A percentile compares a stretch with the other conserved stretches of the same genome.
These are phyloP conservation scores for Oligia latruncula DNA, from an alignment of 2,888 invertebrate genomes.

Conservation along the genomic window DNA sequence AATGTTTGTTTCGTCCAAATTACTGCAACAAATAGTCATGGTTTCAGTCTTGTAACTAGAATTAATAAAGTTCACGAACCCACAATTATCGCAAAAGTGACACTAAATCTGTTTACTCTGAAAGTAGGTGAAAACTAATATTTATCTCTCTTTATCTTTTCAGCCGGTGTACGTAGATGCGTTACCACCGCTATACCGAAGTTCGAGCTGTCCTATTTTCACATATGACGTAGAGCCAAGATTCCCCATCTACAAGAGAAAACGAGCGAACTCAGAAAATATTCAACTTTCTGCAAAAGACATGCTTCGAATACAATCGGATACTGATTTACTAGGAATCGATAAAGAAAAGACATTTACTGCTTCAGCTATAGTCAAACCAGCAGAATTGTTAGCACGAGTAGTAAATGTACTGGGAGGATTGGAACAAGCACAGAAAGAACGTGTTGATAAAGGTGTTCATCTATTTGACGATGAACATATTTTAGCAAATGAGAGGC, in stretches of 20 bases:
- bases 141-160: conserved; percentile 67
- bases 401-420: conserved; percentile 94
- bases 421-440: conserved; percentile 86
- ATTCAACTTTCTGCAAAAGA: conserved; percentile 86
- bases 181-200: conserved; percentile 86
- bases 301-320: conserved; percentile 93
- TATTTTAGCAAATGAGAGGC: conserved; percentile 93
- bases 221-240: conserved; percentile 90
- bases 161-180: conserved; percentile 94
- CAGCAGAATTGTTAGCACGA: conserved; percentile 93
- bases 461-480: conserved; percentile 94
- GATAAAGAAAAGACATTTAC: conserved; percentile 95
- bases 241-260: conserved; percentile 86
- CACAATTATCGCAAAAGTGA: conserved; percentile 16
- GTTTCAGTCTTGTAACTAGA: background rate
- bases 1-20: background rate
- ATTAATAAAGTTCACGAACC: conserved; percentile 15
- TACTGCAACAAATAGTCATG: background rate
- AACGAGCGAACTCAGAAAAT: conserved; percentile 92
- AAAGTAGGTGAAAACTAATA: conserved; percentile 40
- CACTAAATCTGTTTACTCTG: conserved; percentile 12
- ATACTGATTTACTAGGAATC: conserved; percentile 94
- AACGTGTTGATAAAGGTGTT: conserved; percentile 89
- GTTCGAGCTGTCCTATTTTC: conserved; percentile 93
- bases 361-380: conserved; percentile 93